These are phyloP conservation scores for Peromyscus aztecus DNA, from an alignment of 2,797 vertebrate species.

Conservation along the genomic window DNA sequence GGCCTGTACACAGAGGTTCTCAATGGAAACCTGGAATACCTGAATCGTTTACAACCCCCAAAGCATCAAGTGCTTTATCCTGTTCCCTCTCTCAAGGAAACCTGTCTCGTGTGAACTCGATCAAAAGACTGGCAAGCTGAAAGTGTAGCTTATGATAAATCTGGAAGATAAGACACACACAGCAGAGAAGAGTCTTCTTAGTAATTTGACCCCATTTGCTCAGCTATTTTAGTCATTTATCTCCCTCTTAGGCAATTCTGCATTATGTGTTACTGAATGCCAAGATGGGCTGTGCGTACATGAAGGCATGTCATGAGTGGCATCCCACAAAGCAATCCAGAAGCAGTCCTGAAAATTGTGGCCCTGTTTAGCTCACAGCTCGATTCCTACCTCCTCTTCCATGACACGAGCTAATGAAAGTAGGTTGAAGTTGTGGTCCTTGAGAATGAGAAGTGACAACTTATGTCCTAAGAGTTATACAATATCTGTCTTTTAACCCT, in stretches of 20 bases:
- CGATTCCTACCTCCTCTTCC: too few relatives aligned
- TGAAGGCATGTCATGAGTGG: background rate
- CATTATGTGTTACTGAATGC: background rate
- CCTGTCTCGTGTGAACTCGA: conserved; percentile 48
- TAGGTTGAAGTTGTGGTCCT: background rate
- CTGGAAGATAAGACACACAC: conserved; percentile 1
- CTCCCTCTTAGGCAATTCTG: background rate
- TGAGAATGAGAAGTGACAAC: background rate
- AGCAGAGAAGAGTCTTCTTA: background rate
- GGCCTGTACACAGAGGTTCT: background rate
- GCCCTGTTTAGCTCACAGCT: background rate
- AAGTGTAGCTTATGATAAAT: conserved; percentile 18
- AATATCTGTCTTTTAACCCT: background rate
- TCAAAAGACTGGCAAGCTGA: conserved; percentile 70
- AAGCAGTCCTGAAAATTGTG: background rate
- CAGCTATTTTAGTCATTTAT: background rate
- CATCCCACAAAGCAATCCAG: background rate
- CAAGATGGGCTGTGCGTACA: background rate
- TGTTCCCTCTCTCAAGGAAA: conserved; percentile 26
- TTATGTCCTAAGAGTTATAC: background rate
- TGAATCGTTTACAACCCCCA: conserved; percentile 10
- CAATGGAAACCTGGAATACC: conserved; percentile 35
- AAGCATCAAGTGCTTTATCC: conserved; percentile 27
- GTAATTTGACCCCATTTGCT: background rate
- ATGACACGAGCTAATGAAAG: background rate